Conservation (phyloP, 2,113 vertebrate genomes). For the Entelurus aequoreus region DNA sequence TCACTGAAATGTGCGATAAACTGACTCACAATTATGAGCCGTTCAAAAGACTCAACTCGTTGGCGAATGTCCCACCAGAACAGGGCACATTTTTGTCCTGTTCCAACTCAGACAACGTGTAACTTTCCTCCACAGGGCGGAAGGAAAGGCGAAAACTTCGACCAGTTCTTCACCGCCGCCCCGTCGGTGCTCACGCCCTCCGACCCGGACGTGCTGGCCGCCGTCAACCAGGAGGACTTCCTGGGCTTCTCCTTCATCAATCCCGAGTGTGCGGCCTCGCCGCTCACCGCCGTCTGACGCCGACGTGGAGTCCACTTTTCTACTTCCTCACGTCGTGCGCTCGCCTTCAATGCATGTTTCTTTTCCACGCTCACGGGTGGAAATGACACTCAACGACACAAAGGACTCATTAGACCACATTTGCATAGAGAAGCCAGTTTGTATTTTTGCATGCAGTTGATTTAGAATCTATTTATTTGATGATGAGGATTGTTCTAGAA, state of each 20-base stretch:
- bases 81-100: no score
- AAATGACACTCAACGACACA: no score
- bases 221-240: conserved; percentile 85
- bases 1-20: no score
- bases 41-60: no score
- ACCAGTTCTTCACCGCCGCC: conserved; percentile 85
- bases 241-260: conserved; percentile 83
- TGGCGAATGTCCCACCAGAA: no score
- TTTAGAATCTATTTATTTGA: not conserved
- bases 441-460: not conserved
- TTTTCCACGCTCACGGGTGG: no score
- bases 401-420: no score
- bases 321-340: not conserved
- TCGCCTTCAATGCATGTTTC: no score
- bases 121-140: conserved; percentile 73
- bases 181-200: conserved; percentile 82
- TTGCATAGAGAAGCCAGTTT: not conserved
- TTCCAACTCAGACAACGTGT: no score
- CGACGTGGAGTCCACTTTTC: not conserved
- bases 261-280: conserved; percentile 70
- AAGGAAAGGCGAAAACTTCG: conserved; percentile 85
- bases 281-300: conserved; percentile 71
- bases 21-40: no score
- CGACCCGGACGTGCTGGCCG: conserved; percentile 83
- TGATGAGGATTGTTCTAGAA: not conserved